Evolutionary conservation across 1,140 invertebrate genomes (phyloP).

Genomic region (Thalassaphorura encarpata): DNA sequence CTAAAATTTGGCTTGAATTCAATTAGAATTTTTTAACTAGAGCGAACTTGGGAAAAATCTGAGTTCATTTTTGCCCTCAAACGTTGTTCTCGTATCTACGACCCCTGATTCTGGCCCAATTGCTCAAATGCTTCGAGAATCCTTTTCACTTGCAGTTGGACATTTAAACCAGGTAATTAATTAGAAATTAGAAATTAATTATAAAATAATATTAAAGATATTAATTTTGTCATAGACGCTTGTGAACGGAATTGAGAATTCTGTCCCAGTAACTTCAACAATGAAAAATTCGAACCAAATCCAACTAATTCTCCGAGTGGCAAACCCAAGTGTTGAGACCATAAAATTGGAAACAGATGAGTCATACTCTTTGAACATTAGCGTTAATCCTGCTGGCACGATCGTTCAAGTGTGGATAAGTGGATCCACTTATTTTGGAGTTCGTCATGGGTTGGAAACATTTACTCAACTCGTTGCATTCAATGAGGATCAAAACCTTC

Average conservation of each 20-base stretch:
- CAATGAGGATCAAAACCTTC: constrained; percentile 22
- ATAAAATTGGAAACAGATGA: constrained; percentile 56
- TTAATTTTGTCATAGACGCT: too few species aligned
- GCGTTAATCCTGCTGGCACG: constrained; percentile 36
- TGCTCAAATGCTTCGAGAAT: too few species aligned
- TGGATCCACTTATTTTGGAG: constrained; percentile 58
- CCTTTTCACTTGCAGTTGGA: too few species aligned
- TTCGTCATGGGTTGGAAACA: constrained; percentile 65
- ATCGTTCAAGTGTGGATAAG: constrained; percentile 38
- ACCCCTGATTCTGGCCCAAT: not conserved
- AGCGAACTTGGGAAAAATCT: not conserved
- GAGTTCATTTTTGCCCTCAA: not conserved
- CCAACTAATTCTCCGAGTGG: constrained; percentile 1
- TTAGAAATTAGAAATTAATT: too few species aligned
- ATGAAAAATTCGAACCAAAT: not conserved
- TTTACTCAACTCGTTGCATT: constrained; percentile 55
- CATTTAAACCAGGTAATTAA: too few species aligned
- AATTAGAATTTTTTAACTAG: not conserved
- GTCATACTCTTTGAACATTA: constrained; percentile 51
- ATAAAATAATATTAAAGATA: too few species aligned
- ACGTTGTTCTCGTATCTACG: not conserved
- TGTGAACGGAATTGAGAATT: constrained; percentile 8
- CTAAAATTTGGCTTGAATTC: not conserved
- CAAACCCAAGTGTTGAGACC: constrained; percentile 33
- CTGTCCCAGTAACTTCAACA: not conserved